These are phyloP conservation scores for Molossus alvarezi DNA, from an alignment of 2,797 vertebrate species.

Conservation along the genomic window DNA sequence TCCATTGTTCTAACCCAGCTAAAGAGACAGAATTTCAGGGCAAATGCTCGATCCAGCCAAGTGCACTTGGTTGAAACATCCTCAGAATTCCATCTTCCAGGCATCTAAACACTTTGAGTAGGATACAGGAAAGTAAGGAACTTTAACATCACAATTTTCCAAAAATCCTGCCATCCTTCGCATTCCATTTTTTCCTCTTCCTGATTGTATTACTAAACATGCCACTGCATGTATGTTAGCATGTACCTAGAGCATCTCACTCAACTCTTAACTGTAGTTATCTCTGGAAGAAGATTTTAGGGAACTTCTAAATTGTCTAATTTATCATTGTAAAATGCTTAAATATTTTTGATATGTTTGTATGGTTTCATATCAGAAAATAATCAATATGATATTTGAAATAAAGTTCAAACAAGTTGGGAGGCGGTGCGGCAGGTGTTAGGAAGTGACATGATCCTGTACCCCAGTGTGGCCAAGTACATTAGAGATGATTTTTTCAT, in stretches of 20 bases:
- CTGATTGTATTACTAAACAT: neutral
- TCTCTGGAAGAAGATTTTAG: too few relatives aligned
- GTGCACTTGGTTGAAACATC: neutral
- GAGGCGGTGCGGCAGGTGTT: neutral
- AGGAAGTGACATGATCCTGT: rapidly evolving
- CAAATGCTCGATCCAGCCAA: rapidly evolving
- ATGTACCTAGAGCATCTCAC: neutral
- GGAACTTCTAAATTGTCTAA: too few relatives aligned
- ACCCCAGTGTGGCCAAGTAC: rapidly evolving
- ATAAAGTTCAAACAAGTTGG: neutral
- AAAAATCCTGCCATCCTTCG: rapidly evolving
- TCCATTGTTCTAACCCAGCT: neutral
- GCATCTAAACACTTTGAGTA: neutral
- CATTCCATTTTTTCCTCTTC: too few relatives aligned
- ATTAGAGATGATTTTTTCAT: rapidly evolving
- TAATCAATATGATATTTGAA: neutral
- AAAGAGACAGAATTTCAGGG: neutral
- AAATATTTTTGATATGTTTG: neutral
- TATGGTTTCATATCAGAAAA: neutral
- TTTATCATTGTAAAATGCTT: neutral
- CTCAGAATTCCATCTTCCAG: too few relatives aligned
- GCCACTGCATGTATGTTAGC: neutral
- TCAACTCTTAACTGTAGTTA: too few relatives aligned
- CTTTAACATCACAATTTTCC: too few relatives aligned
- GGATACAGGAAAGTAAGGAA: neutral